Base-by-base conservation (phyloP, 2,888 invertebrate genomes). In the Tenthredo amoena region DNA sequence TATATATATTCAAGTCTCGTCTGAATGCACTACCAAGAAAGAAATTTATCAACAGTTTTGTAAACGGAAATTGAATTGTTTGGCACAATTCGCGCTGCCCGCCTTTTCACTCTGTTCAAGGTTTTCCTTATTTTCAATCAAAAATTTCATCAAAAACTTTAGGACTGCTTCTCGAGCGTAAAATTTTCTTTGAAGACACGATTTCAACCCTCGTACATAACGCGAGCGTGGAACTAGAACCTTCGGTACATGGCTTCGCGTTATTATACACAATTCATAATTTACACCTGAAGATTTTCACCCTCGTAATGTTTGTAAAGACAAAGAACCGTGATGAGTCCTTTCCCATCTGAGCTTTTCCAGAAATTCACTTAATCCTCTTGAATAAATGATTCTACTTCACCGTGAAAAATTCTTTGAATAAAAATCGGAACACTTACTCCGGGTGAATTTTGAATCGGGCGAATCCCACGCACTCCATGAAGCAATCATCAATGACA, bases 11-110 rank as follows among this genome's bases (percentile, higher is more conserved):
- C 7, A 55, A 18, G 18, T 50, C 55, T 55, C 6, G 26, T 55
- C 18, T 7, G 55, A 55, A 55, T 55, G 55, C 50, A n/a, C 55
- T 55, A n/a, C 55, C 7, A 55, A 55, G 55, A 55, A 55, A n/a
- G n/a, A 55, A 55, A 55, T 55, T 55, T 55, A n/a, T 55, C 55
- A 55, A 55, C 55, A 18, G 55, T 55, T 55, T 55, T 55, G n/a
- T 55, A 55, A 55, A 55, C 55, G 55, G 55, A 55, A 55, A 55
- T 55, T 55, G 55, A 55, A 55, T 55, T 55, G 55, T n/a, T 55
- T 55, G 7, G 55, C 18, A 55, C 55, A 55, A 55, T n/a, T n/a
- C 55, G n/a, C 55, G n/a, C n/a, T 6, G 4, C 6, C 5, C 6
- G 18, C 18, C n/a, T 18, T 18, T n/a, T 6, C 18, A 50, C 18